A percentile compares a stretch with the other conserved stretches of the same genome.
Conservation (phyloP, 2,113 vertebrate genomes). For the Rhinopithecus roxellana region DNA sequence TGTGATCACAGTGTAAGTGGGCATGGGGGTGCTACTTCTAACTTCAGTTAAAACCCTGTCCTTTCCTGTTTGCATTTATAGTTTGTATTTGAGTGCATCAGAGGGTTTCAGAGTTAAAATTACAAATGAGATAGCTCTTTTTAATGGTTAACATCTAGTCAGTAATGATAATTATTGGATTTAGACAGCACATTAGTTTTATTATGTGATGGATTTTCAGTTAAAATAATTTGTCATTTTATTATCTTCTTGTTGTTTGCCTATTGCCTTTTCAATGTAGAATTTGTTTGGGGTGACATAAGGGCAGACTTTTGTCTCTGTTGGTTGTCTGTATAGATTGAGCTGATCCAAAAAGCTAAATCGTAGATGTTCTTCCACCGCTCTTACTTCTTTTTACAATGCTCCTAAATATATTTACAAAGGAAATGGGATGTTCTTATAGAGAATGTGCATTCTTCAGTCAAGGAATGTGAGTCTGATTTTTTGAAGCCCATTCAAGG, state of each 20-base stretch:
- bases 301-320: neutral
- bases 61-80: neutral
- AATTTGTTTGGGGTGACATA: neutral
- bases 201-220: neutral
- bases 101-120: conserved; percentile 23
- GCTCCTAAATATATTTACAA: neutral
- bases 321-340: neutral
- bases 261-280: neutral
- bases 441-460: neutral
- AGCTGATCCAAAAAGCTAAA: neutral
- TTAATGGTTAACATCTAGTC: neutral
- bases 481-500: neutral
- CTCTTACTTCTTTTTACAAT: neutral
- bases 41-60: neutral
- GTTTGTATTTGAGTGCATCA: neutral
- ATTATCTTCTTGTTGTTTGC: neutral
- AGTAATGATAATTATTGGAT: neutral
- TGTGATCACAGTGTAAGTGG: neutral
- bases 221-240: neutral
- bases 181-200: neutral
- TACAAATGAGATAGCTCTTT: neutral
- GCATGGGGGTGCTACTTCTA: neutral
- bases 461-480: neutral
- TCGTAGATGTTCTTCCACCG: neutral
- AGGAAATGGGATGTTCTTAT: neutral